A percentile compares a stretch with the other conserved stretches of the same genome.
These are phyloP conservation scores for Nasonia oneida DNA, from an alignment of 2,888 invertebrate species.

Conservation along the genomic window DNA sequence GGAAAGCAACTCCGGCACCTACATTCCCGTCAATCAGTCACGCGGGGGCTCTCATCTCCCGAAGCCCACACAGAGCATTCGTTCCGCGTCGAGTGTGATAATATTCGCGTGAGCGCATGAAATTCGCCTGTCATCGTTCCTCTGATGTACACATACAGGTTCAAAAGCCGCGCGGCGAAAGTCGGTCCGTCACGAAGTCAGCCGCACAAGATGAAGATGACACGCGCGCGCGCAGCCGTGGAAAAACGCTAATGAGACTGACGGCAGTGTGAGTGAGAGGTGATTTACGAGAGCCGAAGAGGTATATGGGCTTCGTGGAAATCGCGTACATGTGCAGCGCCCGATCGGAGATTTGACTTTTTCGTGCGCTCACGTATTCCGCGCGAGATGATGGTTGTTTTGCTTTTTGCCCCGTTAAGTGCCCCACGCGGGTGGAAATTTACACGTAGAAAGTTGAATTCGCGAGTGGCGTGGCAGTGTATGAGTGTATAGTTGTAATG, in stretches of 20 bases:
- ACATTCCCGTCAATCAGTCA: slow-evolving; percentile 34
- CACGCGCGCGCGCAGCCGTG: slow-evolving; percentile 3
- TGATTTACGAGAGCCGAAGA: slow-evolving; percentile 17
- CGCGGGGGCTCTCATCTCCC: background rate
- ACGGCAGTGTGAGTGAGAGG: background rate
- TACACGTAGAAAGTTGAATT: slow-evolving; percentile 13
- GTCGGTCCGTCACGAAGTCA: slow-evolving; percentile 10
- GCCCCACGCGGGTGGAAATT: background rate
- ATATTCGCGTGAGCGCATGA: slow-evolving; percentile 30
- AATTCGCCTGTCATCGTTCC: slow-evolving; percentile 47
- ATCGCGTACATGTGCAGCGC: background rate
- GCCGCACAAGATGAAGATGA: slow-evolving; percentile 38
- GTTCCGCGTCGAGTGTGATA: background rate
- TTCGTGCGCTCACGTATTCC: background rate
- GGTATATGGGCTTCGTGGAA: background rate
- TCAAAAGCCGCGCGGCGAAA: background rate
- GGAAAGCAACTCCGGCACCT: background rate
- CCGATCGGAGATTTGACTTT: slow-evolving; percentile 9
- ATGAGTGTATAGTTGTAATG: background rate
- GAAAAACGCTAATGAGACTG: slow-evolving; percentile 20
- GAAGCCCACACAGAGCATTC: background rate
- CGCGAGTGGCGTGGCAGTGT: too few relatives aligned
- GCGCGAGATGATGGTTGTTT: background rate
- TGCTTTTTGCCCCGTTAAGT: background rate
- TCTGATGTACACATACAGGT: background rate